Conservation (phyloP, 2,888 invertebrate species). For the Endotricha flammealis region DNA sequence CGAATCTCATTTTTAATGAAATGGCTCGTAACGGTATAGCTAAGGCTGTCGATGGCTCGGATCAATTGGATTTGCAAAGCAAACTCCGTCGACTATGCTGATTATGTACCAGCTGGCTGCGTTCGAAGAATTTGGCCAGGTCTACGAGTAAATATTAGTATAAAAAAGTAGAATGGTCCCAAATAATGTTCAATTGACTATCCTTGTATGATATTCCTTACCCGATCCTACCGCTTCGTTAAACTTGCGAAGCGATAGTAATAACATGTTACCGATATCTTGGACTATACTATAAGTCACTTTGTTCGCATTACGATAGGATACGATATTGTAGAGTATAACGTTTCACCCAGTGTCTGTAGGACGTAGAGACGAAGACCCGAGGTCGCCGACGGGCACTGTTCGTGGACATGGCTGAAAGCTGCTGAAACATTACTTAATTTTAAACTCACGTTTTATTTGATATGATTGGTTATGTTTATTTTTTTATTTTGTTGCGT, state of each 20-base stretch:
- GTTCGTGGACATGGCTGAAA: conserved; percentile 50
- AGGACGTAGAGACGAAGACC: conserved; percentile 20
- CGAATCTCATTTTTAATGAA: conserved; percentile 61
- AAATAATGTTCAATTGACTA: conserved; percentile 4
- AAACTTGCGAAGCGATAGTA: conserved; percentile 9
- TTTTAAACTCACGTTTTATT: conserved; percentile 53
- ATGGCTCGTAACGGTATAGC: conserved; percentile 36
- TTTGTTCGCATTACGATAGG: conserved; percentile 4
- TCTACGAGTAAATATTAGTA: too few species aligned
- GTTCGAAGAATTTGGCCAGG: conserved; percentile 46
- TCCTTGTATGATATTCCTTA: background rate
- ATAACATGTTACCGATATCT: conserved; percentile 7
- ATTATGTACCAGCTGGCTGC: conserved; percentile 38
- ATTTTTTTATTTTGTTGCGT: conserved; percentile 54
- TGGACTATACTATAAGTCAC: conserved; percentile 1
- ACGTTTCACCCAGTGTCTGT: background rate
- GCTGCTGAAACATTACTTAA: conserved; percentile 63
- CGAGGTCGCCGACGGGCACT: conserved; percentile 23
- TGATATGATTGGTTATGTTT: conserved; percentile 51
- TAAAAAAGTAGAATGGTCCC: background rate
- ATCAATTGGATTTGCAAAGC: conserved; percentile 62
- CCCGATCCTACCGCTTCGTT: background rate
- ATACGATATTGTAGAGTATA: background rate
- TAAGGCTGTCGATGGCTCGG: conserved; percentile 37
- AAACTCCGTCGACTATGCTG: conserved; percentile 39